Evolutionary conservation across 2,888 invertebrate genomes (phyloP).

Genomic region (Nomada fabriciana): DNA sequence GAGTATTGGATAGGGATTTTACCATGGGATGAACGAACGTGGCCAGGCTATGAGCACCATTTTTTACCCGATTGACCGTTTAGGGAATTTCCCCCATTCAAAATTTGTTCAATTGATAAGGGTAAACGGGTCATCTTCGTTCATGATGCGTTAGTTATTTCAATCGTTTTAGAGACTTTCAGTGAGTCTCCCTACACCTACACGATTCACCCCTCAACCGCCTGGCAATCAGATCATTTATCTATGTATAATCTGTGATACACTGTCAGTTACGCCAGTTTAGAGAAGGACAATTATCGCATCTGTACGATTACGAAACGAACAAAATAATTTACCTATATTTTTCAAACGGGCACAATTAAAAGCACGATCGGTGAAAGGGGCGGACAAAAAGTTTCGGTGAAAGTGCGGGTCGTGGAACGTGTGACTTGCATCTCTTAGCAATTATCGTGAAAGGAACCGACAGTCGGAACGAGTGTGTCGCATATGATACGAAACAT

Average conservation of each 20-base stretch:
- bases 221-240: no score
- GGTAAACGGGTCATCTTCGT: no score
- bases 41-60: no score
- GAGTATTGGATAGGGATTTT: neutral
- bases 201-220: no score
- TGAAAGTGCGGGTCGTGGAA: conserved; percentile 36
- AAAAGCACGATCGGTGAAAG: neutral
- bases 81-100: neutral
- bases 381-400: conserved; percentile 31
- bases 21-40: no score
- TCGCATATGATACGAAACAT: conserved; percentile 7
- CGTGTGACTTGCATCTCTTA: conserved; percentile 47
- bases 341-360: neutral
- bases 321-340: conserved; percentile 8
- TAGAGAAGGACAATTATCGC: neutral
- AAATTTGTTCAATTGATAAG: no score
- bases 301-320: neutral
- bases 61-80: neutral
- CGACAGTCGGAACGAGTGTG: neutral
- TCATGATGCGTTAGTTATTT: no score
- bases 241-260: neutral
- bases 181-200: no score
- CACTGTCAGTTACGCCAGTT: neutral
- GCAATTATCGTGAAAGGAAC: conserved; percentile 40
- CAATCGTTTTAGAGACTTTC: no score